Evolutionary conservation across 1,140 invertebrate species (phyloP).

Genomic region (Pemphigus obesinymphae): DNA sequence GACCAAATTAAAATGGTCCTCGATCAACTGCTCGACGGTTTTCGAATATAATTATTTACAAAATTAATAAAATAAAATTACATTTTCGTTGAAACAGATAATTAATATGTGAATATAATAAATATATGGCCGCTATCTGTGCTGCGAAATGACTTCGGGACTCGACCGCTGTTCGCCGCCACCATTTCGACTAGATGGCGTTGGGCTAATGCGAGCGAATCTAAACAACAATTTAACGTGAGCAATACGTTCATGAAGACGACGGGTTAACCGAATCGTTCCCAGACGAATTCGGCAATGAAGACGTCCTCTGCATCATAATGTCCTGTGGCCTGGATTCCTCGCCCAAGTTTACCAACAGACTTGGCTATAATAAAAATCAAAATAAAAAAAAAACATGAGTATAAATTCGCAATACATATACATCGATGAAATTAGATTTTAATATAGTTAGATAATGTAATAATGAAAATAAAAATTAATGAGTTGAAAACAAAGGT

Average conservation of each 20-base stretch:
- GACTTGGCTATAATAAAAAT: constrained; percentile 41
- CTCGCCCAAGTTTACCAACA: constrained; percentile 26
- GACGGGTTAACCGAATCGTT: constrained; percentile 44
- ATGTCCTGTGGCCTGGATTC: constrained; percentile 8
- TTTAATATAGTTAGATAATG: too few relatives aligned
- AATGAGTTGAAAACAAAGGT: too few relatives aligned
- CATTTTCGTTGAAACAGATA: too few relatives aligned
- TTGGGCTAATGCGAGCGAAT: background rate
- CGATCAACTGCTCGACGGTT: too few relatives aligned
- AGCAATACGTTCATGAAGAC: constrained; percentile 28
- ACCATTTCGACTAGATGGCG: background rate
- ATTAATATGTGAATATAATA: too few relatives aligned
- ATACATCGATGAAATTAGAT: too few relatives aligned
- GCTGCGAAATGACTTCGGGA: too few relatives aligned
- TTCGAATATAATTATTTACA: too few relatives aligned
- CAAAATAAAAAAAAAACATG: background rate
- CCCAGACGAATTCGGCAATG: constrained; percentile 16
- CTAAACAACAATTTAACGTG: background rate
- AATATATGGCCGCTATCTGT: background rate
- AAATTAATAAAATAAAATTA: too few relatives aligned
- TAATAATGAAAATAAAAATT: too few relatives aligned
- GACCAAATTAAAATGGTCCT: too few relatives aligned
- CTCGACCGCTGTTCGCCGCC: background rate
- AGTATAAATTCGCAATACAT: too few relatives aligned
- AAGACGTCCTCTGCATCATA: constrained; percentile 22